Percentiles rank a stretch among this genome's conserved stretches.
Conservation (phyloP, 2,797 vertebrate species). For the Aeoliscus strigatus region DNA sequence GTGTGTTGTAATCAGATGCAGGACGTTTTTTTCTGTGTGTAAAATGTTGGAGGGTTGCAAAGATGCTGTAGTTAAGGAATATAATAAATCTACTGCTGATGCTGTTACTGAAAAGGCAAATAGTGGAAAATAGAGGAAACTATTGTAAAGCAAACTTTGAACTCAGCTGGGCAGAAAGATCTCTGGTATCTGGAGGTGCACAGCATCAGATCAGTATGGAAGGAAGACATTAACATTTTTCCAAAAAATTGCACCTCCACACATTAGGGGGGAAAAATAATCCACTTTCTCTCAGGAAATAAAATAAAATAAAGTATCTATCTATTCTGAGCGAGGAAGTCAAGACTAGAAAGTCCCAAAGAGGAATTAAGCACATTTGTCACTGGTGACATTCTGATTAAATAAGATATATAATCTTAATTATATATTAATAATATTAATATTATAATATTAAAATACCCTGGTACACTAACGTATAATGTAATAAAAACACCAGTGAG, state of each 20-base stretch:
- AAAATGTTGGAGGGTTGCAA: too few species aligned
- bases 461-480: too few species aligned
- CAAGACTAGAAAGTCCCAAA: constrained; percentile 29
- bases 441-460: too few species aligned
- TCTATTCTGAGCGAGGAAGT: constrained; percentile 36
- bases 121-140: constrained; percentile 23
- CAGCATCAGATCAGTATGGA: constrained; percentile 24
- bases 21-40: too few species aligned
- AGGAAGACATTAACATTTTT: constrained; percentile 30
- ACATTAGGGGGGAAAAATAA: too few species aligned
- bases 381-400: constrained; percentile 30
- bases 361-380: constrained; percentile 38
- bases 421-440: too few species aligned
- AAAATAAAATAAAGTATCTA: too few species aligned
- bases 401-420: too few species aligned
- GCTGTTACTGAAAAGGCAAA: constrained; percentile 7
- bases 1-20: too few species aligned
- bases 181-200: constrained; percentile 9
- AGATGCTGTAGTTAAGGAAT: constrained; percentile 13
- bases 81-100: constrained; percentile 24
- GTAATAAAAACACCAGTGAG: too few species aligned
- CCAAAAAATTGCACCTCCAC: too few species aligned
- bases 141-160: constrained; percentile 38
- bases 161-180: constrained; percentile 19
- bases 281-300: too few species aligned